Evolutionary conservation across 2,888 invertebrate species (phyloP).

Genomic region (Sinohyriopsis cumingii): DNA sequence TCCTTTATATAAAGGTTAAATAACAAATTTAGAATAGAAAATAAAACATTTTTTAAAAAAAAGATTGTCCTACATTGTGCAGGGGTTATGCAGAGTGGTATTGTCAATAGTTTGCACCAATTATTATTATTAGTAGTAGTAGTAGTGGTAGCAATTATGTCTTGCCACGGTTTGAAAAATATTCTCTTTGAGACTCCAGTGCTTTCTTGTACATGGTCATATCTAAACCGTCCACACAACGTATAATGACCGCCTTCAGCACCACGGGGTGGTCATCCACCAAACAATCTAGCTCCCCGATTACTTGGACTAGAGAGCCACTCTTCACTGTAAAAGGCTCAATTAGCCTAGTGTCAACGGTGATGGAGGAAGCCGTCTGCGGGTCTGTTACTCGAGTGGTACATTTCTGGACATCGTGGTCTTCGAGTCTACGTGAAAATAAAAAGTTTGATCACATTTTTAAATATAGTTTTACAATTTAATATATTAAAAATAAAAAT

Average conservation of each 20-base stretch:
- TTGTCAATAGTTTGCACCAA: too few species aligned
- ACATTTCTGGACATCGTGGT: conserved; percentile 40
- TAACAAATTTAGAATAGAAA: too few species aligned
- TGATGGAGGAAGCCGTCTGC: conserved; percentile 25
- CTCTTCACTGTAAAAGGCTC: conserved; percentile 51
- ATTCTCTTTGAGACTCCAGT: conserved; percentile 43
- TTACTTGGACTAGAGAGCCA: conserved; percentile 50
- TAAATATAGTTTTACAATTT: too few species aligned
- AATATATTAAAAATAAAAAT: too few species aligned
- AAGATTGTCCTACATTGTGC: too few species aligned
- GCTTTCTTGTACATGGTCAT: conserved; percentile 47
- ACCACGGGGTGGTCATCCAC: conserved; percentile 6
- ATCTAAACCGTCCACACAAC: conserved; percentile 57
- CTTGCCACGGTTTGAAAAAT: conserved; percentile 18
- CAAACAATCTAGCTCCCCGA: conserved; percentile 46
- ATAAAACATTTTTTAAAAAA: too few species aligned
- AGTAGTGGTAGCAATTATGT: neutral
- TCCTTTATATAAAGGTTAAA: too few species aligned
- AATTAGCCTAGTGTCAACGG: conserved; percentile 45
- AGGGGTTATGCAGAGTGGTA: too few species aligned
- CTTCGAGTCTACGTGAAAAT: conserved; percentile 34
- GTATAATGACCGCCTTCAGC: conserved; percentile 47
- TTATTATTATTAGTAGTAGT: too few species aligned
- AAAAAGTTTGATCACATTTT: too few species aligned
- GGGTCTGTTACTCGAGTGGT: conserved; percentile 43